Conservation (phyloP, 2,888 invertebrate genomes). For the Agrotis ipsilon region DNA sequence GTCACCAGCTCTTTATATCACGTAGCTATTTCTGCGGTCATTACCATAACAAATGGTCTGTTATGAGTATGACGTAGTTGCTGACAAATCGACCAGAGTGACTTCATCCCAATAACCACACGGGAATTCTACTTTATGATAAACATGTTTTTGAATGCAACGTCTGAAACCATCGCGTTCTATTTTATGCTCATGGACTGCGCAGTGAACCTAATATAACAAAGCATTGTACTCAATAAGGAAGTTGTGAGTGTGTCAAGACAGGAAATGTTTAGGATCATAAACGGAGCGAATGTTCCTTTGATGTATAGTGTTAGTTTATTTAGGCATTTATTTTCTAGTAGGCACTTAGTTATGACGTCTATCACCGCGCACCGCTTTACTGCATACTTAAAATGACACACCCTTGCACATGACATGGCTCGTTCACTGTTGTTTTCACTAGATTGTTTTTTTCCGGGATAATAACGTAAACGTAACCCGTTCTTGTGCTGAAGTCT, state of each 20-base stretch:
- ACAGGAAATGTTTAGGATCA: slow-evolving; percentile 26
- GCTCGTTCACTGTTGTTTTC: not conserved
- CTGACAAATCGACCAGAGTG: slow-evolving; percentile 15
- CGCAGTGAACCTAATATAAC: slow-evolving; percentile 2
- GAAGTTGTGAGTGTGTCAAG: slow-evolving; percentile 20
- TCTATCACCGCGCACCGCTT: too few relatives aligned
- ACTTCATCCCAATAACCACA: slow-evolving; percentile 21
- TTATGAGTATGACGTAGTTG: slow-evolving; percentile 1
- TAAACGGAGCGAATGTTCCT: slow-evolving; percentile 2
- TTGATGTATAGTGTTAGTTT: not conserved
- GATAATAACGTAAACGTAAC: too few relatives aligned
- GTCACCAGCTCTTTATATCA: not conserved
- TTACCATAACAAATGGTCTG: not conserved
- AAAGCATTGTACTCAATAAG: slow-evolving; percentile 31
- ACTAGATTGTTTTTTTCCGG: too few relatives aligned
- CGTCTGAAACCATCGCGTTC: slow-evolving; percentile 9
- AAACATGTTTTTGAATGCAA: slow-evolving; percentile 6
- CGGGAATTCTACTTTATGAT: slow-evolving; percentile 2
- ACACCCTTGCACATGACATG: not conserved
- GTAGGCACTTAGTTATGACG: not conserved
- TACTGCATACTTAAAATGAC: too few relatives aligned
- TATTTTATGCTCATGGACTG: not conserved
- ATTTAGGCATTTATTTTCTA: not conserved
- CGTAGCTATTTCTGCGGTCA: not conserved
- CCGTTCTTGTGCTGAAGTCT: too few relatives aligned